phyloP scores from a whole-genome alignment of 2,888 invertebrate species.

The Apamea crenata region DNA sequence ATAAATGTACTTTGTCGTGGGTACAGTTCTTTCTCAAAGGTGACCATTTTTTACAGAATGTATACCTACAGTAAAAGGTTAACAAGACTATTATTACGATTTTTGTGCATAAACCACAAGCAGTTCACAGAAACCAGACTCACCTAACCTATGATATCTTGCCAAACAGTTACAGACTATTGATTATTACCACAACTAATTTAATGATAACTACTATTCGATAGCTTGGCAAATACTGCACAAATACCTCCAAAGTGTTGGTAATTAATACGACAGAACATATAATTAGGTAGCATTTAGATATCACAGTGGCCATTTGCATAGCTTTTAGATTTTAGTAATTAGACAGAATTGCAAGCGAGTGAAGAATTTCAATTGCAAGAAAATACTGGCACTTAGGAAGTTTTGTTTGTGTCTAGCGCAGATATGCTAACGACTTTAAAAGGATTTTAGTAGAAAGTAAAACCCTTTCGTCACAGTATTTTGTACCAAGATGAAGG shows the following conservation, averaged over 20 bases:
- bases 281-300: slow-evolving; percentile 63
- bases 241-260: slow-evolving; percentile 57
- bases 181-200: slow-evolving; percentile 54
- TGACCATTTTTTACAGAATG: neutral
- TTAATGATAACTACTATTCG: slow-evolving; percentile 56
- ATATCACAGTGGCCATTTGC: slow-evolving; percentile 50
- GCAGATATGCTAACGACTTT: neutral
- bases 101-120: slow-evolving; percentile 20
- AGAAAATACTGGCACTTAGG: slow-evolving; percentile 11
- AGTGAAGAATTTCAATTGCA: slow-evolving; percentile 30
- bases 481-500: neutral
- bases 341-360: slow-evolving; percentile 42
- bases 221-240: slow-evolving; percentile 56
- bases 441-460: neutral
- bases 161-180: slow-evolving; percentile 40
- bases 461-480: slow-evolving; percentile 1
- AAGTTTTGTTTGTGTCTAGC: neutral
- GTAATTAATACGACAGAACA: slow-evolving; percentile 60
- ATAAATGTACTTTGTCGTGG: neutral
- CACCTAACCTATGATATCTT: slow-evolving; percentile 41
- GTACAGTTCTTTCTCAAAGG: neutral
- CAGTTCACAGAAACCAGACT: slow-evolving; percentile 33
- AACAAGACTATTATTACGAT: slow-evolving; percentile 3
- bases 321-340: slow-evolving; percentile 53
- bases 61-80: neutral